These are phyloP conservation scores for Ceryle rudis DNA, from an alignment of 2,797 vertebrate species.

Conservation along the genomic window DNA sequence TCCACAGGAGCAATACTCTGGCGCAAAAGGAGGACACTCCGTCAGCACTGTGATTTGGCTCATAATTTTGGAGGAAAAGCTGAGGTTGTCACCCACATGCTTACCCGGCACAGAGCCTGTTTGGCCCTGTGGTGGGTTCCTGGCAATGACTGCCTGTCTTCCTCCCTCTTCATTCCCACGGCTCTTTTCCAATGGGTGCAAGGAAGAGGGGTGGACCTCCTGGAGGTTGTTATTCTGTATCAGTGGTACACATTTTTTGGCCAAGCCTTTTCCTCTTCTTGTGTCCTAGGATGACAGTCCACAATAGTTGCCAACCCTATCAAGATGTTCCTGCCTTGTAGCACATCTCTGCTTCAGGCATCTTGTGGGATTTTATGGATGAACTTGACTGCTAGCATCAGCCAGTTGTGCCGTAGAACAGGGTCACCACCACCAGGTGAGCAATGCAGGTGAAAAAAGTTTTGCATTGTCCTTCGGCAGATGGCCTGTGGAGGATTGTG, in stretches of 20 bases:
- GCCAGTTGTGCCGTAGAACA: conserved; percentile 24
- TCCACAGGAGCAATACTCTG: no score
- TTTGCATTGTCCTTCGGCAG: neutral
- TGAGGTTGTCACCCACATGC: rapidly evolving
- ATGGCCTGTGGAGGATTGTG: conserved; percentile 29
- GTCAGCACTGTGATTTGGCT: rapidly evolving
- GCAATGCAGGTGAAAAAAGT: conserved; percentile 22
- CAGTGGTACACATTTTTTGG: neutral
- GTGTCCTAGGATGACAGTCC: neutral
- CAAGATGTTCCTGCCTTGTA: neutral
- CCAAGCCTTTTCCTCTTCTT: neutral
- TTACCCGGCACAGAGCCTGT: neutral
- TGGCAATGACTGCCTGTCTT: neutral
- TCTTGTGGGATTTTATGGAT: neutral
- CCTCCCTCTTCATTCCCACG: neutral
- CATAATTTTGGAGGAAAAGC: neutral
- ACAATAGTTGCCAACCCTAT: rapidly evolving
- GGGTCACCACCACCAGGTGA: neutral
- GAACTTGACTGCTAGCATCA: neutral
- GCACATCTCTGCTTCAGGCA: neutral
- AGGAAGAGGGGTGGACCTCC: neutral
- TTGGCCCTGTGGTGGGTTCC: neutral
- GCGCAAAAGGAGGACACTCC: rapidly evolving
- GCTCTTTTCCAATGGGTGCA: neutral
- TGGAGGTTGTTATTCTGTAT: neutral